Conservation (phyloP, 2,797 vertebrate species). For the Bradypus variegatus region DNA sequence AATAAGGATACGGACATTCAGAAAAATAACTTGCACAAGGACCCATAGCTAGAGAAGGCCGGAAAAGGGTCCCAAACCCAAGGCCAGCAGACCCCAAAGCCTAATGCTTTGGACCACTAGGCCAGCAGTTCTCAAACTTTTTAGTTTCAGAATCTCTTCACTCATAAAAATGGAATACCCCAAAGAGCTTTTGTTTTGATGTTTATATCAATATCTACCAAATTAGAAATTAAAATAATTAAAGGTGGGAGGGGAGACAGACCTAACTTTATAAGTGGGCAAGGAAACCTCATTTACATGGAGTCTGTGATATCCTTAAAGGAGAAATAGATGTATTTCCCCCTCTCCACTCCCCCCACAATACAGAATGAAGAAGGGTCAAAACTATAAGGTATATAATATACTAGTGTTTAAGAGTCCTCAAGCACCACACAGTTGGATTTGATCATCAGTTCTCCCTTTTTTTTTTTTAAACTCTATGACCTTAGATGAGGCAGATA, state of each 20-base stretch:
- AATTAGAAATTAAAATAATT: neutral
- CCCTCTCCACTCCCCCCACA: too few relatives aligned
- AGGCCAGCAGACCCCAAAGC: neutral
- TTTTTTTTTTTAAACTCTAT: neutral
- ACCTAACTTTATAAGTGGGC: neutral
- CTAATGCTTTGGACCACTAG: neutral
- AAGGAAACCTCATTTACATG: neutral
- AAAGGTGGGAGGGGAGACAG: neutral
- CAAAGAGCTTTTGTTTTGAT: neutral
- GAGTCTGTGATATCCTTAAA: neutral
- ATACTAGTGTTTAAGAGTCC: neutral
- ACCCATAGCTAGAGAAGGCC: neutral
- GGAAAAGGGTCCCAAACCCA: neutral
- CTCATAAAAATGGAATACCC: neutral
- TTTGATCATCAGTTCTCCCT: neutral
- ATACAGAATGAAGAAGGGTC: neutral
- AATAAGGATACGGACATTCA: neutral
- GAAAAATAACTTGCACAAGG: neutral
- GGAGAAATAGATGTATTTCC: neutral
- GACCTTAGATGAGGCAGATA: neutral
- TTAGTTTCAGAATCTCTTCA: neutral
- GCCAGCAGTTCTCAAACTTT: neutral
- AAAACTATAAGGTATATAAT: neutral
- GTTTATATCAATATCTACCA: neutral
- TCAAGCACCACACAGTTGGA: neutral